phyloP scores from a whole-genome alignment of 2,888 invertebrate genomes.

The Tipula lateralis region DNA sequence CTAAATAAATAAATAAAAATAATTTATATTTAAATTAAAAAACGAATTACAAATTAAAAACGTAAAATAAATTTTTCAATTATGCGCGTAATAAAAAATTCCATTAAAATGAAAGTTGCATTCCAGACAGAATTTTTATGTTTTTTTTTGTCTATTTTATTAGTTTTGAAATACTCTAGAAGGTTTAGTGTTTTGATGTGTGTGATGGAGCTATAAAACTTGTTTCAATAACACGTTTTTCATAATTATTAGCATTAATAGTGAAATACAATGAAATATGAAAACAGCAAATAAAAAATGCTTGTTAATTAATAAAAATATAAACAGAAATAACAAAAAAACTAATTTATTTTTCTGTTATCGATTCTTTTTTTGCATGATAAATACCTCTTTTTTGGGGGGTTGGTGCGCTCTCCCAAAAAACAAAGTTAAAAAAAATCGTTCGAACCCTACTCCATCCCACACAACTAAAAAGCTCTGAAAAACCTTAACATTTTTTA shows the following conservation, averaged over 20 bases:
- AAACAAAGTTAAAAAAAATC: not conserved
- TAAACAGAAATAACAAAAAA: constrained; percentile 20
- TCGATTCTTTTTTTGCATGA: constrained; percentile 29
- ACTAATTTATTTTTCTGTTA: constrained; percentile 29
- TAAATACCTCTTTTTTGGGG: constrained; percentile 26
- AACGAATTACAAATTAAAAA: not conserved
- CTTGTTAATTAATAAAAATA: constrained; percentile 28
- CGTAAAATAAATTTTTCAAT: not conserved
- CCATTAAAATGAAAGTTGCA: constrained; percentile 19
- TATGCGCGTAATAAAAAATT: constrained; percentile 24
- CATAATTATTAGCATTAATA: not conserved
- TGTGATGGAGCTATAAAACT: not conserved
- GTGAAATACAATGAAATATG: not conserved
- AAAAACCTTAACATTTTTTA: constrained; percentile 25
- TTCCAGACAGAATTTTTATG: constrained; percentile 12
- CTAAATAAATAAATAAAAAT: not conserved
- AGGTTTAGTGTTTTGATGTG: not conserved
- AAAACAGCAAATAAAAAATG: not conserved
- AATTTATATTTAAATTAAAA: not conserved
- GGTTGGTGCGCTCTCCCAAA: not conserved
- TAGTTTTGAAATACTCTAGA: not conserved
- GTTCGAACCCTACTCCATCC: not conserved
- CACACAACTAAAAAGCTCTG: not conserved
- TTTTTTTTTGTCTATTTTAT: constrained; percentile 14
- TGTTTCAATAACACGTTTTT: not conserved